These are phyloP conservation scores for Marisa cornuarietis DNA, from an alignment of 1,140 invertebrate genomes.

Conservation along the genomic window DNA sequence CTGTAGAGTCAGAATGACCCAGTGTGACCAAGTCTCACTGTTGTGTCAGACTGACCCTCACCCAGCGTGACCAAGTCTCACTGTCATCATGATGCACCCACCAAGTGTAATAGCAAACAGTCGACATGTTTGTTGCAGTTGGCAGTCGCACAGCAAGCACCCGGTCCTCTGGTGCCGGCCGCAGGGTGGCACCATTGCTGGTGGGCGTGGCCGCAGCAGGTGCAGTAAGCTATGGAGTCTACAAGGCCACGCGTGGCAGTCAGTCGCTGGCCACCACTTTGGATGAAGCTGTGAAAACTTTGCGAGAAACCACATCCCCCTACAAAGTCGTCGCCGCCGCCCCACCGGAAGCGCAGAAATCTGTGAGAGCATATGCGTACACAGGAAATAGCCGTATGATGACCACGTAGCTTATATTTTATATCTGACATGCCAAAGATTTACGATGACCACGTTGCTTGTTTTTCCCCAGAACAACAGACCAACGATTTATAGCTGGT, in stretches of 20 bases:
- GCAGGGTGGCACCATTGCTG: slow-evolving; percentile 26
- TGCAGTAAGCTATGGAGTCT: slow-evolving; percentile 30
- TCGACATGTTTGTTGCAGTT: not conserved
- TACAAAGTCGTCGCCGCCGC: slow-evolving; percentile 40
- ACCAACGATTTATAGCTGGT: too few species aligned
- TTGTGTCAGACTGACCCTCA: too few species aligned
- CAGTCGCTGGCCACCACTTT: slow-evolving; percentile 3
- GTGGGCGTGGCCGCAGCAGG: slow-evolving; percentile 35
- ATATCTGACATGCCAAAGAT: too few species aligned
- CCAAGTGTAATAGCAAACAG: not conserved
- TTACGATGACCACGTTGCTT: too few species aligned
- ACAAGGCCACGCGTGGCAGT: slow-evolving; percentile 4
- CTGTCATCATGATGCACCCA: too few species aligned
- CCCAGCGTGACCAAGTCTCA: too few species aligned
- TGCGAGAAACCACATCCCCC: slow-evolving; percentile 6
- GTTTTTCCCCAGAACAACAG: too few species aligned
- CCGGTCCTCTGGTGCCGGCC: slow-evolving; percentile 7
- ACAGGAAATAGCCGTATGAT: too few species aligned
- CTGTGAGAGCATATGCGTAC: slow-evolving; percentile 18
- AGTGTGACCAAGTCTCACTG: too few species aligned
- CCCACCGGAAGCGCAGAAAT: slow-evolving; percentile 43
- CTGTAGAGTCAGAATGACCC: too few species aligned
- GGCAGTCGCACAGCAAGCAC: slow-evolving; percentile 15
- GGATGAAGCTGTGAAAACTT: slow-evolving; percentile 23
- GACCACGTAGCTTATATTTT: too few species aligned